Evolutionary conservation across 1,140 invertebrate genomes (phyloP), one percentile per base, ranked within the genome.

Genomic region (Magallana angulata): DNA sequence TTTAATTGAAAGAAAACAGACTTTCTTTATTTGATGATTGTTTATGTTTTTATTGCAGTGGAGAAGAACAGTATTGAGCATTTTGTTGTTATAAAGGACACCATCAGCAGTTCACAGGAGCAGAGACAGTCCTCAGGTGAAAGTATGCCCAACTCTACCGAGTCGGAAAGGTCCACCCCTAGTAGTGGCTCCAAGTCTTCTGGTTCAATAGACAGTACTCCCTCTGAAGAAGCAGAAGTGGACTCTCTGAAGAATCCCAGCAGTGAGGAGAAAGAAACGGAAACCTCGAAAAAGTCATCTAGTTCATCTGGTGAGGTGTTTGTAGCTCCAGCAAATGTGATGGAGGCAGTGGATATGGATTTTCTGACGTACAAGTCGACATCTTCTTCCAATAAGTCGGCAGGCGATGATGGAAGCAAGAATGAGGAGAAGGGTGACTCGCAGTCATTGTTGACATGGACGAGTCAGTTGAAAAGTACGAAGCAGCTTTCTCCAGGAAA

Each of bases 371-470:
- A 83, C 68, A 88, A 76, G 56, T 59, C 81, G 4, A 68, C 82
- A 1, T 87, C 87, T 36, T 82, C 76, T 5, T 36, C 16, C 5
- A 60, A 62, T 14, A 84, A 16, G 18, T 16, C 60, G 1, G n/a
- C 8, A 18, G 58, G 56, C 30, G 64, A 81, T 11, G 56, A 16
- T 30, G 59, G 24, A 64, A 24, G 60, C 24, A 62, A 60, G 4
- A 14, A 81, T 9, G 24, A 14, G 48, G 85, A 87, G 4, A 57
- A n/a, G 14, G 60, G 82, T 57, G 59, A 8, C 8, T 90, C 89
- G 4, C 80, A 89, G 64, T 87, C 90, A 24, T 60, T 91, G 36
- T 57, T 85, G 36, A 91, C 68, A 16, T 91, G 90, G 90, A 86
- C 59, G 7, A 86, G 87, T 58, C 88, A 89, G 82, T n/a, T 87